Percentiles rank a stretch among this genome's conserved stretches.
Evolutionary conservation across 2,113 vertebrate species (phyloP).

Genomic region (Zosterops japonicus): DNA sequence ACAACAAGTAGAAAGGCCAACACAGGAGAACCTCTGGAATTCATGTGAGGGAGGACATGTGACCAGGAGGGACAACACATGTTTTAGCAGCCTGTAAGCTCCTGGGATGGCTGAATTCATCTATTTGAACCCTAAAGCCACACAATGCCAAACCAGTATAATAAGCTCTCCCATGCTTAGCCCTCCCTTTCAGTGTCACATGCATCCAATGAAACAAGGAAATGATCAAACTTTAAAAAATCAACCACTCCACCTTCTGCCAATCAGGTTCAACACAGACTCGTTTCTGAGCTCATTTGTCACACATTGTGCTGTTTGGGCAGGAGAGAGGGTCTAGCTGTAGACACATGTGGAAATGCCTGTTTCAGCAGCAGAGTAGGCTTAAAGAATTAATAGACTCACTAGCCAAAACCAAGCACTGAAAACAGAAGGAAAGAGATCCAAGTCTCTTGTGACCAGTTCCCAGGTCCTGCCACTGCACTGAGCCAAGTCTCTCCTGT

Average conservation of each 20-base stretch:
- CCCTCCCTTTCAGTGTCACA: not conserved
- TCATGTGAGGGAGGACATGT: not conserved
- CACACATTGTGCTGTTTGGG: fast-evolving
- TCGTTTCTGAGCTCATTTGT: not conserved
- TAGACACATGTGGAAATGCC: not conserved
- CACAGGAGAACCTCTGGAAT: not conserved
- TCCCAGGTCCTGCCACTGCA: not conserved
- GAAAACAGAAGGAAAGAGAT: fast-evolving
- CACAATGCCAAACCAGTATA: not conserved
- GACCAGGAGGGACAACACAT: not conserved
- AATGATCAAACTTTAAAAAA: not conserved
- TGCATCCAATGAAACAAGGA: not conserved
- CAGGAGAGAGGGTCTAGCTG: not conserved
- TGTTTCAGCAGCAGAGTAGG: not conserved
- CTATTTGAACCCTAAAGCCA: not conserved
- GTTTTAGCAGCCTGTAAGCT: not conserved
- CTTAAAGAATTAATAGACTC: not conserved
- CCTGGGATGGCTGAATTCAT: not conserved
- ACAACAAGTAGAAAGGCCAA: not conserved
- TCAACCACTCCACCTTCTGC: not conserved
- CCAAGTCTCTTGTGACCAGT: not conserved
- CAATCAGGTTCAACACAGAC: not conserved
- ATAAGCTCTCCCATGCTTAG: not conserved
- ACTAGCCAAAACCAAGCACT: not conserved
- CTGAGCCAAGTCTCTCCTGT: not conserved